Evolutionary conservation across 2,113 vertebrate species (phyloP), one percentile per base, ranked within the genome.

Genomic region (Peromyscus maniculatus): DNA sequence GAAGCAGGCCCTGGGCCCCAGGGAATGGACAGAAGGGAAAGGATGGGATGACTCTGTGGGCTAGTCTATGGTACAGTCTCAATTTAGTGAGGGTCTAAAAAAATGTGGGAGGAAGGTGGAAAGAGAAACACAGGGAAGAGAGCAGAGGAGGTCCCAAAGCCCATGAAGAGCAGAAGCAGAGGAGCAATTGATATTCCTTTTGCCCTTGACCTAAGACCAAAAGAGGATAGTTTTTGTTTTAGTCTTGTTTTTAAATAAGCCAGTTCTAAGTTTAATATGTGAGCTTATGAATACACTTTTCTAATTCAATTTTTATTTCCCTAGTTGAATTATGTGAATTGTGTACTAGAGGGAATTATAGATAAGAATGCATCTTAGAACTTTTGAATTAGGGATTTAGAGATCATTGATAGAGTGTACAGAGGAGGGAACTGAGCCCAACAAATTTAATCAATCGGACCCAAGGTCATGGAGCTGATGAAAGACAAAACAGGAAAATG

Each of bases 341-440:
- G 33, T 12, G 2, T 93, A 5, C 90, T 87, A 72, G 62, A 97
- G 77, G 49, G 87, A 93, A 89, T 95, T 86, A 86, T 49, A 87
- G 43, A 59, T 36, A 77, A 88, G 49, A 80, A 66, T 28, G 43
- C 4, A 80, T 93, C 64, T 64, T 57, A 89, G 43, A 91, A 80
- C 55, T 91, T 91, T 80, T 72, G 75, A 92, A 33, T 92, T 80
- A 39, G 17, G 11, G 75, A 87, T 72, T 93, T 66, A 86, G 82
- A 88, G 87, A 64, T 88, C 39, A 64, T 46, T 55, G 24, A 46
- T 72, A 59, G 52, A 87, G 49, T 62, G 28, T n/a, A 80, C 55
- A 57, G 52, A 94, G 49, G 21, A 88, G 95, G 88, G 90, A 87
- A 66, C 11, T 36, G 69, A 95, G 82, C 82, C 28, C 79, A 66